Base-by-base conservation (phyloP, 2,888 invertebrate species). In the Timandra comae region DNA sequence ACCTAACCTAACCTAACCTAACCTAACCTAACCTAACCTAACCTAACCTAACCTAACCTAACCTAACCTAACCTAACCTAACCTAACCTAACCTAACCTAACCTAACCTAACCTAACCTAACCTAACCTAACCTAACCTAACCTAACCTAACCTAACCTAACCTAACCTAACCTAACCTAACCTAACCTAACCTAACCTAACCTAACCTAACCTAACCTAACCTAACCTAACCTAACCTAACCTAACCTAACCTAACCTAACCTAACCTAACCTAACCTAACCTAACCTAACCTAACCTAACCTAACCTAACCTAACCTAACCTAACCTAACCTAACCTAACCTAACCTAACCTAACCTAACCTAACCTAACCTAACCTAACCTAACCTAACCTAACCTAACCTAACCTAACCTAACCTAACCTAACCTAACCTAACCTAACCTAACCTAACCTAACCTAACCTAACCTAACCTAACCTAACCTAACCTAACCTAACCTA, bases 71-170 rank as follows among this genome's bases (percentile, higher is more conserved):
- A 31, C 32, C 33, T 32, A 32, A 35, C 29, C 35, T 30, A 35
- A 28, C 35, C 35, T 35, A 35, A 35, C 35, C 35, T 35, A 35
- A 34, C 34, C 30, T 30, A 34, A 34, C 30, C 35, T 35, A 35
- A 35, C 35, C 35, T 35, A 35, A 35, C 35, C 35, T 35, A 35
- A 34, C 34, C 34, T 34, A 34, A 34, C 34, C 34, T 34, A 34
- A 34, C 35, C 35, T 35, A 35, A 35, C 35, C 35, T 35, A 35
- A 35, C 35, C 35, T 22, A 22, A 22, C 22, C 22, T n/a, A 5
- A 22, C 3, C 22, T 7, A 5, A 22, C 3, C 22, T 7, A 24
- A 35, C 23, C 35, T 25, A 25, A 28, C 34, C 29, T 29, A 34
- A 29, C 35, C 30, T 30, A 35, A 29, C 35, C 30, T 30, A 35